Evolutionary conservation across 2,888 invertebrate species (phyloP), one percentile per base, ranked within the genome.

Genomic region (Anthrax anthrax): DNA sequence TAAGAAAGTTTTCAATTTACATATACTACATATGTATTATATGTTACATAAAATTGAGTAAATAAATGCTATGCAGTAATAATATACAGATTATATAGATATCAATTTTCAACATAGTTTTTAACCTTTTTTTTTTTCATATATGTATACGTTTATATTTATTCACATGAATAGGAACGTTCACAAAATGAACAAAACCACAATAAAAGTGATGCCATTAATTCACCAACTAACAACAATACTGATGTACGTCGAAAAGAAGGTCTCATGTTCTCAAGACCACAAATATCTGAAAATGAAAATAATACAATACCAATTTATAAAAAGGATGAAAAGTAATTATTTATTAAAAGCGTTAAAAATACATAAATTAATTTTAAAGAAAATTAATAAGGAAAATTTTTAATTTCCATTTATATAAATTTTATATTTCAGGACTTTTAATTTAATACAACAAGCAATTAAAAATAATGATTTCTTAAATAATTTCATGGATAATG

Each of bases 391-490:
- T 23, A 23, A 23, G 23, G 29, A 34, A 38, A 16, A 17, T 38
- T 29, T 40, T 16, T 34, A 18, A 9, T 34, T 18, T n/a, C 23
- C 32, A 19, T 39, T 39, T 13, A 39, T 6, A 23, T 14, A 19
- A 1, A 18, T 29, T 17, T n/a, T n/a, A n/a, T n/a, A n/a, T 32
- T 32, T 2, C 2, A 32, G 29, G 29, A 75, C 79, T 34, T 72
- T 75, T 53, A 72, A 76, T 56, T 70, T 79, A 52, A 81, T 83
- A 52, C 76, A 75, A 59, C 73, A 72, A 51, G 87, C 88, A 36
- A 77, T 89, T 43, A 73, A 80, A 68, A 80, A 78, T 44, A 89
- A 89, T 62, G 86, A 88, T 60, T 89, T 89, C 63, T 72, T 88
- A 46, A 84, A 79, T 58, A 86, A 87, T 60, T 76, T 73, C 63